Conservation (phyloP, 2,888 invertebrate genomes). For the Calliopum simillimum region DNA sequence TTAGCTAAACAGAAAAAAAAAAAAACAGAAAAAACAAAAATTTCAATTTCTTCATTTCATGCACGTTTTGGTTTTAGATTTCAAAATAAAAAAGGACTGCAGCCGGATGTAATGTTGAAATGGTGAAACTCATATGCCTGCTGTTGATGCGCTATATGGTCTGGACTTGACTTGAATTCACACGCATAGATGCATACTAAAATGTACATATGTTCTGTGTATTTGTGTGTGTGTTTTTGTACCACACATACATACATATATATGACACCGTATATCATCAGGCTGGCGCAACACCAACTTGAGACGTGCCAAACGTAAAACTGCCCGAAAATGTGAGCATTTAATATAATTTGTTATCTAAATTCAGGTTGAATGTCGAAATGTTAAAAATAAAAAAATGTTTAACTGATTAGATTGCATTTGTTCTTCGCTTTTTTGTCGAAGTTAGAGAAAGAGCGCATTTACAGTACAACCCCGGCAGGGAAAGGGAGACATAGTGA, state of each 20-base stretch:
- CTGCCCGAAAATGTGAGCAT: constrained; percentile 26
- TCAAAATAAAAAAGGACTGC: no score
- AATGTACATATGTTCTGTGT: no score
- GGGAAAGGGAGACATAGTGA: no score
- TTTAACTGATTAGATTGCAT: constrained; percentile 61
- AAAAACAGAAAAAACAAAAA: neutral
- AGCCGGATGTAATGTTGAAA: constrained; percentile 1
- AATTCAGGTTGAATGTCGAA: constrained; percentile 61
- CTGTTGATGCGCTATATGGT: no score
- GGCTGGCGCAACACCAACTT: constrained; percentile 3
- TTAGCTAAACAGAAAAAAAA: neutral
- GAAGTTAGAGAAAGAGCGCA: neutral
- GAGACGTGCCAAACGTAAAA: constrained; percentile 27
- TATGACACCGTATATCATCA: constrained; percentile 16
- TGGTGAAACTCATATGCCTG: neutral
- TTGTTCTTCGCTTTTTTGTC: neutral
- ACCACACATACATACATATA: constrained; percentile 2
- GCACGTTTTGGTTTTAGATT: constrained; percentile 17
- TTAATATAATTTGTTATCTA: constrained; percentile 63
- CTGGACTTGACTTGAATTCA: neutral
- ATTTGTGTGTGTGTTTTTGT: no score
- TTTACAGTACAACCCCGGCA: no score
- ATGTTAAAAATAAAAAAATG: constrained; percentile 53
- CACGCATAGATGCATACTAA: neutral
- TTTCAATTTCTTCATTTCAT: constrained; percentile 26